A percentile compares a stretch with the other conserved stretches of the same genome.
These are phyloP conservation scores for Heliconius charithonia DNA, from an alignment of 2,888 invertebrate genomes.

Conservation along the genomic window DNA sequence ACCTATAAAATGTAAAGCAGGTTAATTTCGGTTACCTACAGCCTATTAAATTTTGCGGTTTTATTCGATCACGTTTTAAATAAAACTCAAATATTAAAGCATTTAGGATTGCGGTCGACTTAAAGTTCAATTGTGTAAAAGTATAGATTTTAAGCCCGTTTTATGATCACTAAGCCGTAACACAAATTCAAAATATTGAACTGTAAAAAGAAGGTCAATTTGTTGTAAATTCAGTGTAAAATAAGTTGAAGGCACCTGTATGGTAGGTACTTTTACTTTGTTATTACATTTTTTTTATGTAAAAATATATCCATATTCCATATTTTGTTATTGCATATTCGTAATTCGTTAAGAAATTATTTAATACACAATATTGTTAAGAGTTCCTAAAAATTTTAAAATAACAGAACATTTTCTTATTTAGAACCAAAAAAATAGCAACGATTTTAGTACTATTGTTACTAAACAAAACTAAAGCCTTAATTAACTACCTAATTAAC, in stretches of 20 bases:
- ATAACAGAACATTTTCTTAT: too few species aligned
- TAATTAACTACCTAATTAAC: constrained; percentile 19
- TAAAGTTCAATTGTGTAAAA: not conserved
- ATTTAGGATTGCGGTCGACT: constrained; percentile 12
- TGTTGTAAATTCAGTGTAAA: not conserved
- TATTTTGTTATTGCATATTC: not conserved
- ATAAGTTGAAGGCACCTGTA: not conserved
- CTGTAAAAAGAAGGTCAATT: not conserved
- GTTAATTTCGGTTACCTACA: too few species aligned
- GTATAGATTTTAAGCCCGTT: not conserved
- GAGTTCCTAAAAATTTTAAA: too few species aligned
- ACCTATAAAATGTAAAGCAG: too few species aligned
- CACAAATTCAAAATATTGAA: not conserved
- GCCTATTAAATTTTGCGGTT: constrained; percentile 44
- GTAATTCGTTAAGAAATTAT: too few species aligned
- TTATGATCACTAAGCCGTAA: not conserved
- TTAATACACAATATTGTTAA: too few species aligned
- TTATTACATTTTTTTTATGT: not conserved
- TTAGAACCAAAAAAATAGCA: not conserved
- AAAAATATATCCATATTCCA: not conserved
- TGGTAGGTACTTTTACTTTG: not conserved
- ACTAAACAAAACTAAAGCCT: not conserved
- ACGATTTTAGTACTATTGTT: not conserved
- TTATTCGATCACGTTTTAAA: constrained; percentile 40
- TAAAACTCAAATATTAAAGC: constrained; percentile 20